These are phyloP conservation scores for Apocheima hispidaria DNA, from an alignment of 2,888 invertebrate species.

Conservation along the genomic window DNA sequence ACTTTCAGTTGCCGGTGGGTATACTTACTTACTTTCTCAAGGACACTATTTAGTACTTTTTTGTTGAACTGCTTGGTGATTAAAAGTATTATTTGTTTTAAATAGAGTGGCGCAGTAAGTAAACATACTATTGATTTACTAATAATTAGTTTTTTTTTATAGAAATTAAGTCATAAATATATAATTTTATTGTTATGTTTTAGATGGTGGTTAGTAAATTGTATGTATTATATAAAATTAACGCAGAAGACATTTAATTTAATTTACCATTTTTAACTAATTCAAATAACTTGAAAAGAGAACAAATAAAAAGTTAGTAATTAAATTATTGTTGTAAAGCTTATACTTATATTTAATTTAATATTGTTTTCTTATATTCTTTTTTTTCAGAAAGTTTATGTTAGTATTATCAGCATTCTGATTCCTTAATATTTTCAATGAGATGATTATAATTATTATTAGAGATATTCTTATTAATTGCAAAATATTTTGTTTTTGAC, in stretches of 20 bases:
- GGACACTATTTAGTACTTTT: not conserved
- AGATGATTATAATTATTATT: not conserved
- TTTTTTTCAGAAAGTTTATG: conserved; percentile 23
- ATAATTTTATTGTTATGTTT: not conserved
- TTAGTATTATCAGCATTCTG: conserved; percentile 10
- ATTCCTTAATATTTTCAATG: not conserved
- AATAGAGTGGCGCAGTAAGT: conserved; percentile 10
- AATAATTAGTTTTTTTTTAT: not conserved
- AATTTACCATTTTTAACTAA: no score
- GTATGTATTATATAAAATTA: not conserved
- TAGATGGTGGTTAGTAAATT: conserved; percentile 20
- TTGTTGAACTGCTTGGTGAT: conserved; percentile 6
- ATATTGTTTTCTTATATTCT: conserved; percentile 3
- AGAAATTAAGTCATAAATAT: not conserved
- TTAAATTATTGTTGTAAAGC: no score
- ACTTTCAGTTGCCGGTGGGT: conserved; percentile 23
- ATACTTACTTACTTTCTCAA: not conserved
- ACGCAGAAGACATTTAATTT: no score
- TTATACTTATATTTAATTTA: not conserved
- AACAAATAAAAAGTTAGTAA: no score
- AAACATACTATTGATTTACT: not conserved
- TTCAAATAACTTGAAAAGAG: no score
- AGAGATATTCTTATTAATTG: not conserved
- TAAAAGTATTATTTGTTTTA: not conserved
- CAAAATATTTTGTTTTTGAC: conserved; percentile 3